Conservation (phyloP, 1,140 invertebrate genomes). For the Achatina immaculata region DNA sequence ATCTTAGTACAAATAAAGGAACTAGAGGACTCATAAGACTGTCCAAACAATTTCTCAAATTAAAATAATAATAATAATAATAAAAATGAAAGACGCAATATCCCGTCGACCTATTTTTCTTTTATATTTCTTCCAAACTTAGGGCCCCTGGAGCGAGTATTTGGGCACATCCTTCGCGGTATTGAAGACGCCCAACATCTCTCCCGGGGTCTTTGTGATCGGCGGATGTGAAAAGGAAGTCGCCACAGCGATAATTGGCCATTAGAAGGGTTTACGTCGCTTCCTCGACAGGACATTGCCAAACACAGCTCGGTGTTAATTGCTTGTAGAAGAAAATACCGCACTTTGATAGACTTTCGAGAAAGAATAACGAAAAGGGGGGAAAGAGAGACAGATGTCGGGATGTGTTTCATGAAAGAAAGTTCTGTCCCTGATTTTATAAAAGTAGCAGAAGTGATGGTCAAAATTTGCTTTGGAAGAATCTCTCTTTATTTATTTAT, state of each 20-base stretch:
- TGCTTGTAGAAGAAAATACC: not conserved
- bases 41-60: too few species aligned
- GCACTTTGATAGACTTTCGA: not conserved
- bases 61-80: too few species aligned
- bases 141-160: too few species aligned
- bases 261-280: constrained; percentile 19
- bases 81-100: too few species aligned
- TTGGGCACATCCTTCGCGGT: too few species aligned
- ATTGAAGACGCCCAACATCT: constrained; percentile 9
- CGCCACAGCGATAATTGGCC: constrained; percentile 10
- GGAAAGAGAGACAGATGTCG: not conserved
- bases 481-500: not conserved
- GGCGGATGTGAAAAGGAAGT: not conserved
- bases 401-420: not conserved
- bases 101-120: too few species aligned
- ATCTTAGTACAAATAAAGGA: too few species aligned
- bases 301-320: not conserved
- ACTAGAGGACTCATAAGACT: too few species aligned
- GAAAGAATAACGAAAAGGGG: not conserved
- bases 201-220: constrained; percentile 4
- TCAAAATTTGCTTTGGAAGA: too few species aligned
- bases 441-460: too few species aligned
- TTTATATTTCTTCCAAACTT: too few species aligned
- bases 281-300: not conserved
- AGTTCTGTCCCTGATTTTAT: too few species aligned